These are phyloP conservation scores for Enteromius argenteus DNA, from an alignment of 2,797 vertebrate species.

Conservation along the genomic window DNA sequence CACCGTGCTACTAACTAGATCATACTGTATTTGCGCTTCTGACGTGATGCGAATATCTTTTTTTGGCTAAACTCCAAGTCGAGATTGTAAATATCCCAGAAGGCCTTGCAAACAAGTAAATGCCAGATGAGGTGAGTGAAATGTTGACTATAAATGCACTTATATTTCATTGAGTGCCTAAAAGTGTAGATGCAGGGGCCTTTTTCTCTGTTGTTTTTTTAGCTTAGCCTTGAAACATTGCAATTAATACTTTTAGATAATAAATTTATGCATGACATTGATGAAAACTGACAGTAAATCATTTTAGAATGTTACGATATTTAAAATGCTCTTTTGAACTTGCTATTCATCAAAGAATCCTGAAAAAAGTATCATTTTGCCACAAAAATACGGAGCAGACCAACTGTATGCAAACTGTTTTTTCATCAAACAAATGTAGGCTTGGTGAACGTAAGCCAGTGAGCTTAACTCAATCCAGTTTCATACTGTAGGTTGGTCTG, in stretches of 20 bases:
- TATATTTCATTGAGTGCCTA: neutral
- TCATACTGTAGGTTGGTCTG: neutral
- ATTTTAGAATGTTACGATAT: neutral
- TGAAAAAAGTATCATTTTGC: neutral
- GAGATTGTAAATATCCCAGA: neutral
- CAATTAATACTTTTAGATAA: neutral
- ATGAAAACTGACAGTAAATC: neutral
- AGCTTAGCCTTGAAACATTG: neutral
- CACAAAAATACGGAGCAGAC: neutral
- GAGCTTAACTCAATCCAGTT: neutral
- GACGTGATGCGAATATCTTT: neutral
- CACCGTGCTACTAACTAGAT: neutral
- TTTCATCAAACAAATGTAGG: neutral
- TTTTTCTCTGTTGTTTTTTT: neutral
- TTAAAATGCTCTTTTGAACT: neutral
- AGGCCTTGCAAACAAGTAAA: conserved; percentile 11
- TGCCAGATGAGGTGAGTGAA: conserved; percentile 1
- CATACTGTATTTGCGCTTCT: neutral
- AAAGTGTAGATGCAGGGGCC: no score
- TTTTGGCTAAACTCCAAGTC: neutral
- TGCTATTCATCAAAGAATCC: neutral
- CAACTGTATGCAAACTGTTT: neutral
- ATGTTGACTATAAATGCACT: neutral
- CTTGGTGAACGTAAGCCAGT: neutral
- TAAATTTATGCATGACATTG: neutral